Evolutionary conservation across 2,797 vertebrate genomes (phyloP), one percentile per base, ranked within the genome.

Genomic region (Poeciliopsis infans): DNA sequence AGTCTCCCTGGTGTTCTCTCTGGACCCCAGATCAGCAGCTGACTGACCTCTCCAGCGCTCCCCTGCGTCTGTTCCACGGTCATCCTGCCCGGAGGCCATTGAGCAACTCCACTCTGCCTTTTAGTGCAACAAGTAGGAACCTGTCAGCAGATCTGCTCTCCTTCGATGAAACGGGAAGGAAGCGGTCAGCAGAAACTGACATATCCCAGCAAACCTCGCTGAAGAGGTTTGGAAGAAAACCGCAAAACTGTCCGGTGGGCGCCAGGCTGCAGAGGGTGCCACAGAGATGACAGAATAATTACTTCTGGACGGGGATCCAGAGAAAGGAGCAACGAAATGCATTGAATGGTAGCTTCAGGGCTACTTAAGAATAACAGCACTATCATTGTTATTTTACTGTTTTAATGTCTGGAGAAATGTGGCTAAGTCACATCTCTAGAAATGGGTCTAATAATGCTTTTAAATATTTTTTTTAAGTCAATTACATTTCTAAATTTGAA

Each of bases 171-270:
- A 70, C 93, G 91, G 95, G 94, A 95, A 95, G 90, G 78, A 83
- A 83, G 46, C 84, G 10, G 92, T 95, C 95, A 96, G 93, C 95
- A 95, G 80, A 96, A 95, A 88, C 47, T 87, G 86, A 39, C 61
- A 66, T 20, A 23, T 66, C 12, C 66, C 39, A n/a, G 6, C 23
- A n/a, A 43, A 23, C 39, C 12, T n/a, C 11, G 12, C 49, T 51
- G 39, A 41, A 43, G 23, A 45, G 10, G 25, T 41, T 68, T 23
- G 15, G 20, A 16, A 10, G 61, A 39, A 41, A 41, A 39, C 23
- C 64, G 7, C 8, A 16, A 10, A 20, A 36, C 16, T 20, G 28
- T 25, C 18, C 33, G 39, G 39, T 10, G 25, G 36, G 39, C 25
- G 66, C 47, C 18, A 2, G 47, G 47, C 47, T 49, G 2, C 49